Evolutionary conservation across 2,797 vertebrate species (phyloP).

Genomic region (Pseudochirops corinnae): DNA sequence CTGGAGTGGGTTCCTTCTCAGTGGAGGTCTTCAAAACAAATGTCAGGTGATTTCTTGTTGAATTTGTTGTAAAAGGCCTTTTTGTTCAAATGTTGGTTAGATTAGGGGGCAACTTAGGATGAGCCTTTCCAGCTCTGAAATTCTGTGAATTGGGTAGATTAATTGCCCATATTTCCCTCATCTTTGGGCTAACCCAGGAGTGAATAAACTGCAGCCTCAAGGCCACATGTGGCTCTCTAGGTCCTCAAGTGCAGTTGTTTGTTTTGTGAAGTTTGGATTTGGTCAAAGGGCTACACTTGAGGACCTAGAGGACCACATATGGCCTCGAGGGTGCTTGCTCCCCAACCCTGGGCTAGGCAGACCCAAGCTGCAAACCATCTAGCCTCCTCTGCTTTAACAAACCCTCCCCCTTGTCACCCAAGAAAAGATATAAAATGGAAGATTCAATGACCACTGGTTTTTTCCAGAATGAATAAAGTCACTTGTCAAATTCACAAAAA

Average conservation of each 20-base stretch:
- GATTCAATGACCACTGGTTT: slow-evolving; percentile 52
- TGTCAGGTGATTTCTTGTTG: neutral
- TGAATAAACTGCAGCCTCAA: too few relatives aligned
- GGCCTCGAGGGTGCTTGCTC: too few relatives aligned
- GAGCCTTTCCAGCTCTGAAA: neutral
- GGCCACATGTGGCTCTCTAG: too few relatives aligned
- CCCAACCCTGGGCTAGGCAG: neutral
- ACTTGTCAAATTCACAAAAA: slow-evolving; percentile 74
- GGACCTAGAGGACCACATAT: too few relatives aligned
- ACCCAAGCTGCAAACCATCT: neutral
- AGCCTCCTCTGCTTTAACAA: neutral
- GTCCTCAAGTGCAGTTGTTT: too few relatives aligned
- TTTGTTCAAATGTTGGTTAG: neutral
- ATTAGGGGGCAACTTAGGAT: neutral
- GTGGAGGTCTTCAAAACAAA: neutral
- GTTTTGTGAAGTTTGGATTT: too few relatives aligned
- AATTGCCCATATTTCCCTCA: neutral
- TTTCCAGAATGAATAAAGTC: slow-evolving; percentile 80
- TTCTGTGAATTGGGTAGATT: neutral
- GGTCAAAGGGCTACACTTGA: too few relatives aligned
- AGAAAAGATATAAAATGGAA: slow-evolving; percentile 20
- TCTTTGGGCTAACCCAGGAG: neutral
- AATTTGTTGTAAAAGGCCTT: neutral
- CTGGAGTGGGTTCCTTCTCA: neutral
- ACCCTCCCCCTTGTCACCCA: neutral